phyloP scores from a whole-genome alignment of 2,888 invertebrate genomes.

The Caenorhabditis sp. region DNA sequence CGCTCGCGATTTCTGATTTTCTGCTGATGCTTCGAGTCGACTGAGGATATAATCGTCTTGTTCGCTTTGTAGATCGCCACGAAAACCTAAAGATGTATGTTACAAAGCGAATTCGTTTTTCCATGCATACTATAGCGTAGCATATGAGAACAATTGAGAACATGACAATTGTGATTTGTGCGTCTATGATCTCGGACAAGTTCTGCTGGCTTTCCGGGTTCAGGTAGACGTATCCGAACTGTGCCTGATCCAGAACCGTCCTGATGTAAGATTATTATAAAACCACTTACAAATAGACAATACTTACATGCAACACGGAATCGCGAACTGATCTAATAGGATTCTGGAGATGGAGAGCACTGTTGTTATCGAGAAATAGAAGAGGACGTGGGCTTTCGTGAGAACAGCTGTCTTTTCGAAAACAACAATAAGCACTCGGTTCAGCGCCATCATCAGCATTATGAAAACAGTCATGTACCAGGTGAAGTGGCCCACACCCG shows the following conservation, averaged over 20 bases:
- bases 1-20: slow-evolving; percentile 10
- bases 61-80: background rate
- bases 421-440: background rate
- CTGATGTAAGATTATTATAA: too few species aligned
- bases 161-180: background rate
- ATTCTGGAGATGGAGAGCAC: slow-evolving; percentile 1
- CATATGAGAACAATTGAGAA: background rate
- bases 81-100: background rate
- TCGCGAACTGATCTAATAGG: background rate
- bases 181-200: background rate
- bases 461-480: slow-evolving; percentile 29
- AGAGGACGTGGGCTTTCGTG: background rate
- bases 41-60: background rate
- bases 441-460: slow-evolving; percentile 12
- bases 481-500: slow-evolving; percentile 8
- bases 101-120: background rate
- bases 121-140: slow-evolving; percentile 11
- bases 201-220: slow-evolving; percentile 6
- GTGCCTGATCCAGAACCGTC: slow-evolving; percentile 1
- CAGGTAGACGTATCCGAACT: slow-evolving; percentile 1
- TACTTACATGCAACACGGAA: slow-evolving; percentile 35
- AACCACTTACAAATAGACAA: background rate
- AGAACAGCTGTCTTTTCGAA: slow-evolving; percentile 11
- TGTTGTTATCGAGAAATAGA: background rate
- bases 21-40: slow-evolving; percentile 10